Conservation (phyloP, 2,797 vertebrate genomes). For the Spea hammondii region DNA sequence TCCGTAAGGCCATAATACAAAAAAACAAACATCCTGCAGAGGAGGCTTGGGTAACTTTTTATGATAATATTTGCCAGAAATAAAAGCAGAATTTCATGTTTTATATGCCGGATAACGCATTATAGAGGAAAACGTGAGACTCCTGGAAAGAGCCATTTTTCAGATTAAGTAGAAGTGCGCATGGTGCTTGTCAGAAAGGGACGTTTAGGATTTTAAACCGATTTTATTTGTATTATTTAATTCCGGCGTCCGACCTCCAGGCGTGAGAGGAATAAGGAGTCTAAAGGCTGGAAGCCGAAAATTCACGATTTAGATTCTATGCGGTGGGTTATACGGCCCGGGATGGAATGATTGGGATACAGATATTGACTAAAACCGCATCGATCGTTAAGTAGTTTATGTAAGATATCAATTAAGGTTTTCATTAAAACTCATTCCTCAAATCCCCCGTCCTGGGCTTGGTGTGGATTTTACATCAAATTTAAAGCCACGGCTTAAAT, state of each 20-base stretch:
- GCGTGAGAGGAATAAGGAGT: background rate
- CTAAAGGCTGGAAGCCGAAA: background rate
- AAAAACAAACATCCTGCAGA: background rate
- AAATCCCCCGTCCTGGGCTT: too few relatives aligned
- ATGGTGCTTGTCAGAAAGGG: slow-evolving; percentile 15
- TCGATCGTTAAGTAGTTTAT: background rate
- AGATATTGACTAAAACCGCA: background rate
- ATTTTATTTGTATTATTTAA: slow-evolving; percentile 41
- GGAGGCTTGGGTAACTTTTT: background rate
- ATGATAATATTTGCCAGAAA: slow-evolving; percentile 20
- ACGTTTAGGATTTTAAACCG: slow-evolving; percentile 30
- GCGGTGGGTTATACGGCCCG: background rate
- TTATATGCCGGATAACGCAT: slow-evolving; percentile 8
- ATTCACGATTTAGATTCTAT: background rate
- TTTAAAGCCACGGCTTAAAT: too few relatives aligned
- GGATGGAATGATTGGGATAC: too few relatives aligned
- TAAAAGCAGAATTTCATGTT: slow-evolving; percentile 4
- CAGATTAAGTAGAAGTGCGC: slow-evolving; percentile 9
- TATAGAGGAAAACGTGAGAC: background rate
- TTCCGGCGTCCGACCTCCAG: background rate
- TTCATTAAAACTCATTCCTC: background rate
- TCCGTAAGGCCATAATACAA: too few relatives aligned
- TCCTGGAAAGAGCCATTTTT: slow-evolving; percentile 18
- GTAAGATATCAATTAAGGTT: background rate
- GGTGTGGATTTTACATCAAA: too few relatives aligned